A percentile compares a stretch with the other conserved stretches of the same genome.
phyloP scores from a whole-genome alignment of 2,797 vertebrate genomes.

The Trachops cirrhosus region DNA sequence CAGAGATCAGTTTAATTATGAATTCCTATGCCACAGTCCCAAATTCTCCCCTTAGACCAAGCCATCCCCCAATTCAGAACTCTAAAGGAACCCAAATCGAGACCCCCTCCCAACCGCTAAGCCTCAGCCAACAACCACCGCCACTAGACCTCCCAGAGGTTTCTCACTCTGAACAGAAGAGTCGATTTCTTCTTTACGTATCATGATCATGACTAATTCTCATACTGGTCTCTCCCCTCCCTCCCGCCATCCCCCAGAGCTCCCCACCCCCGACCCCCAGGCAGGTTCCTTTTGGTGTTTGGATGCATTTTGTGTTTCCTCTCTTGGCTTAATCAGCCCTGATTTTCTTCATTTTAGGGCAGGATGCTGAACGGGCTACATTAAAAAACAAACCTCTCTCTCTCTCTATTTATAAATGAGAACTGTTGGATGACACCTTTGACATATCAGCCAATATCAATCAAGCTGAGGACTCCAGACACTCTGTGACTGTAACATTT shows the following conservation, averaged over 20 bases:
- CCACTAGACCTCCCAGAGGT: slow-evolving; percentile 47
- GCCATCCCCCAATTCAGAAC: slow-evolving; percentile 44
- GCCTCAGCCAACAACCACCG: not conserved
- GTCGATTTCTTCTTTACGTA: slow-evolving; percentile 76
- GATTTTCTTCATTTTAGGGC: slow-evolving; percentile 88
- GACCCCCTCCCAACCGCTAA: slow-evolving; percentile 11
- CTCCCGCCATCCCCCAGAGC: slow-evolving; percentile 86
- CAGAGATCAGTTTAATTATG: slow-evolving; percentile 59
- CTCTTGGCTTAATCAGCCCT: slow-evolving; percentile 81
- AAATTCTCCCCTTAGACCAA: slow-evolving; percentile 65
- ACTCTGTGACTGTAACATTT: slow-evolving; percentile 88
- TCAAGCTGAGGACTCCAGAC: slow-evolving; percentile 89
- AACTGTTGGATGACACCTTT: slow-evolving; percentile 94
- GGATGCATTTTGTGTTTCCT: slow-evolving; percentile 80
- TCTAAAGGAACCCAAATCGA: slow-evolving; percentile 62
- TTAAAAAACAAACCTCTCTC: slow-evolving; percentile 87
- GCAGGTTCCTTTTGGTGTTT: slow-evolving; percentile 89
- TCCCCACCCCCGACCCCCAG: slow-evolving; percentile 81
- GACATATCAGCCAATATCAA: slow-evolving; percentile 90
- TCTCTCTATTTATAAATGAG: slow-evolving; percentile 87
- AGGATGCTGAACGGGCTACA: slow-evolving; percentile 91
- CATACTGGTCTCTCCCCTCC: slow-evolving; percentile 84
- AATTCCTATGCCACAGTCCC: slow-evolving; percentile 53
- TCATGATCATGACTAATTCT: slow-evolving; percentile 84
- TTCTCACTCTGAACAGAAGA: slow-evolving; percentile 64